Evolutionary conservation across 2,888 invertebrate genomes (phyloP).

Genomic region (Exephanes ischioxanthus): DNA sequence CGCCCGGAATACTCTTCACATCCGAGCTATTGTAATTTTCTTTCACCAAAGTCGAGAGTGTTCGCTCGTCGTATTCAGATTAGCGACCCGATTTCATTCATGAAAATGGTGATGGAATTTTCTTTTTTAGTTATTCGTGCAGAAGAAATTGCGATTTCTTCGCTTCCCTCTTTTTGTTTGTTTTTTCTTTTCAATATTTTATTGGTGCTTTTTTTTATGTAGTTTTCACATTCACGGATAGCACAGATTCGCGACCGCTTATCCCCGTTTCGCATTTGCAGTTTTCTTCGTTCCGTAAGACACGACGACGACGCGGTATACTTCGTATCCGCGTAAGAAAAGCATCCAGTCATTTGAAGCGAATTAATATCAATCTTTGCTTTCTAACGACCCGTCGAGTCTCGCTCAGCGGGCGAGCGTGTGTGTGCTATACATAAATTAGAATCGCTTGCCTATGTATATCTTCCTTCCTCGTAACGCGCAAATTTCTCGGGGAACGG

Average conservation of each 20-base stretch:
- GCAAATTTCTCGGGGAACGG: slow-evolving; percentile 61
- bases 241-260: slow-evolving; percentile 60
- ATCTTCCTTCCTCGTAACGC: slow-evolving; percentile 46
- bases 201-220: background rate
- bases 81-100: slow-evolving; percentile 16
- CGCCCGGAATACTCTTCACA: background rate
- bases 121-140: background rate
- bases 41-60: slow-evolving; percentile 6
- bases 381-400: slow-evolving; percentile 66
- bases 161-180: background rate
- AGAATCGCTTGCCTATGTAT: slow-evolving; percentile 33
- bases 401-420: slow-evolving; percentile 22
- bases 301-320: background rate
- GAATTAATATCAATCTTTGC: slow-evolving; percentile 72
- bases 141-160: background rate
- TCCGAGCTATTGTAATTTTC: slow-evolving; percentile 11
- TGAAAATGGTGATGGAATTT: background rate
- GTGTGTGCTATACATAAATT: slow-evolving; percentile 59
- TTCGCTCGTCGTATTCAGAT: background rate
- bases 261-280: slow-evolving; percentile 54
- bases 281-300: slow-evolving; percentile 23
- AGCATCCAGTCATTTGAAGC: slow-evolving; percentile 68
- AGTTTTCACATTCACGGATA: slow-evolving; percentile 8
- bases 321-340: slow-evolving; percentile 57
- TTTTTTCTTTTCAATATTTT: background rate